phyloP scores from a whole-genome alignment of 2,888 invertebrate genomes.

The Dynastes hyllus region DNA sequence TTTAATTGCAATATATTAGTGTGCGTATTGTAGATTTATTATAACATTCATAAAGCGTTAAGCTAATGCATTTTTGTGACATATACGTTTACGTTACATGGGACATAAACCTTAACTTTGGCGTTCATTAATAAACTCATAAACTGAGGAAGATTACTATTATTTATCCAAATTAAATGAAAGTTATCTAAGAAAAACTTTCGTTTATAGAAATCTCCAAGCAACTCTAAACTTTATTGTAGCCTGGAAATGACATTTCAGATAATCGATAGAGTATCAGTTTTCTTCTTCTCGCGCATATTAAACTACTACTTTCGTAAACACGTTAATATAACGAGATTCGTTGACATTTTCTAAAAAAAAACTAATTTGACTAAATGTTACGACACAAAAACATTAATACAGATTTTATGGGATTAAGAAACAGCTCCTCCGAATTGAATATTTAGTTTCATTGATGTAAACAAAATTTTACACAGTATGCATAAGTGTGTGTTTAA shows the following conservation, averaged over 20 bases:
- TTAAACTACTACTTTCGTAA: constrained; percentile 17
- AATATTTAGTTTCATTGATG: constrained; percentile 39
- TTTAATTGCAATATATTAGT: too few species aligned
- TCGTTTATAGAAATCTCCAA: constrained; percentile 24
- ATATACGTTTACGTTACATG: too few species aligned
- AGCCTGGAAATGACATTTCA: constrained; percentile 17
- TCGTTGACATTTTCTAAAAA: constrained; percentile 32
- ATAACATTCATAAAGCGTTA: too few species aligned
- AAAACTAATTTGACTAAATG: constrained; percentile 34
- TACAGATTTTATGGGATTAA: constrained; percentile 13
- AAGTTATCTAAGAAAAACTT: constrained; percentile 41
- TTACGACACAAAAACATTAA: constrained; percentile 34
- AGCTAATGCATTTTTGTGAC: too few species aligned
- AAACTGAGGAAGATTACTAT: background rate
- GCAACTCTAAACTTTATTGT: constrained; percentile 18
- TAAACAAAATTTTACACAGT: constrained; percentile 11
- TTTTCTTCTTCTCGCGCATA: background rate
- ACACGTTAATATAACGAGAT: constrained; percentile 17
- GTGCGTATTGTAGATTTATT: too few species aligned
- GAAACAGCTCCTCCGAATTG: constrained; percentile 26
- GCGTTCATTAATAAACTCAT: too few species aligned
- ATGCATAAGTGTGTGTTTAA: constrained; percentile 12
- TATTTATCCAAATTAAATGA: constrained; percentile 36
- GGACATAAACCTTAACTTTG: too few species aligned
- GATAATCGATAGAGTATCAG: constrained; percentile 10